These are phyloP conservation scores for Standfussiana lucernea DNA, from an alignment of 2,888 invertebrate species.

Conservation along the genomic window DNA sequence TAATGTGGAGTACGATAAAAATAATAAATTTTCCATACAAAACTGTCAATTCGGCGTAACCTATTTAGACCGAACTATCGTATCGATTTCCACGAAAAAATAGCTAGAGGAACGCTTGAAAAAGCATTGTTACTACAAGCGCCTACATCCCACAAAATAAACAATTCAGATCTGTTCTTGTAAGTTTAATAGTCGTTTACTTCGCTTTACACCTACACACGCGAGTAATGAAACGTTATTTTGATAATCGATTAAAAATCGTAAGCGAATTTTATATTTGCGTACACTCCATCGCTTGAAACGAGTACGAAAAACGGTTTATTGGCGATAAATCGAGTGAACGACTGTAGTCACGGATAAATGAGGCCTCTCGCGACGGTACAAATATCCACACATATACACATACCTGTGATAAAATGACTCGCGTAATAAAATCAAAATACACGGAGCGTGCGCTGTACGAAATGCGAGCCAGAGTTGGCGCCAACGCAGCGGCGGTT, in stretches of 20 bases:
- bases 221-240: slow-evolving; percentile 54
- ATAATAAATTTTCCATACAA: slow-evolving; percentile 1
- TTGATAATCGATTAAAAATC: slow-evolving; percentile 72
- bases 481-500: slow-evolving; percentile 68
- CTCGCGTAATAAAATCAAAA: slow-evolving; percentile 75
- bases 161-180: slow-evolving; percentile 53
- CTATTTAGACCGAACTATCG: background rate
- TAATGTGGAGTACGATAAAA: slow-evolving; percentile 2
- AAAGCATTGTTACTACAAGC: slow-evolving; percentile 54
- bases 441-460: slow-evolving; percentile 56
- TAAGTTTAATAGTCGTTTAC: slow-evolving; percentile 52
- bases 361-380: slow-evolving; percentile 69
- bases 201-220: slow-evolving; percentile 43
- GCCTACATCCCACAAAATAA: slow-evolving; percentile 57
- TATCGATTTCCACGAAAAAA: slow-evolving; percentile 39
- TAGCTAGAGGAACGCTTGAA: background rate
- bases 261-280: slow-evolving; percentile 64
- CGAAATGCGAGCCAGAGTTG: slow-evolving; percentile 69
- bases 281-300: slow-evolving; percentile 64
- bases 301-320: slow-evolving; percentile 74
- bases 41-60: slow-evolving; percentile 15
- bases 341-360: slow-evolving; percentile 69
- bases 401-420: slow-evolving; percentile 72
- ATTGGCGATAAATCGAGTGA: slow-evolving; percentile 76
- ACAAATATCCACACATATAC: slow-evolving; percentile 64